Conservation (phyloP, 2,888 invertebrate genomes). For the Coronaproctus castanopsis region DNA sequence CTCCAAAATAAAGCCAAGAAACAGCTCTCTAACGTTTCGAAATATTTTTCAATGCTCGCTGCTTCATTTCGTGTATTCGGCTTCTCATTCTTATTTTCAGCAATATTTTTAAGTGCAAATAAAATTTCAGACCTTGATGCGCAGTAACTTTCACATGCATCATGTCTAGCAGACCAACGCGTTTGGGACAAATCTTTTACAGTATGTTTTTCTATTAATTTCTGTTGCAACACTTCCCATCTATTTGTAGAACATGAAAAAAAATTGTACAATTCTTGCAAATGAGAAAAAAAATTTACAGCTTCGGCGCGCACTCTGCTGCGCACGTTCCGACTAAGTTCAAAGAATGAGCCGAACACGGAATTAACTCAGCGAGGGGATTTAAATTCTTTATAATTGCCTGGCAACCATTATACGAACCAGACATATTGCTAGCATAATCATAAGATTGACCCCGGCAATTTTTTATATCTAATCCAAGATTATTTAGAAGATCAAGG, state of each 20-base stretch:
- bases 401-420: conserved; percentile 21
- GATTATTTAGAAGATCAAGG: conserved; percentile 5
- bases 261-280: neutral
- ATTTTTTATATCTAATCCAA: conserved; percentile 20
- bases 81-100: no score
- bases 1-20: no score
- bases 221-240: neutral
- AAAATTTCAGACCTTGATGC: neutral
- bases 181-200: neutral
- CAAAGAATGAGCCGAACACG: conserved; percentile 22
- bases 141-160: neutral
- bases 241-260: neutral
- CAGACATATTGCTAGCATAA: conserved; percentile 23
- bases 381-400: conserved; percentile 21
- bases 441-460: conserved; percentile 22
- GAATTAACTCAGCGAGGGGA: conserved; percentile 19
- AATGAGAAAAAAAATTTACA: neutral
- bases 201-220: neutral
- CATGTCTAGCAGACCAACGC: neutral
- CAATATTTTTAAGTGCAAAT: no score
- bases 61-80: no score
- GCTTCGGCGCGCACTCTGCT: neutral
- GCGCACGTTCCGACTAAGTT: conserved; percentile 15
- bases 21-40: no score
- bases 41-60: no score